Percentiles rank a stretch among this genome's conserved stretches.
Conservation (phyloP, 2,113 vertebrate genomes). For the Mobula hypostoma region DNA sequence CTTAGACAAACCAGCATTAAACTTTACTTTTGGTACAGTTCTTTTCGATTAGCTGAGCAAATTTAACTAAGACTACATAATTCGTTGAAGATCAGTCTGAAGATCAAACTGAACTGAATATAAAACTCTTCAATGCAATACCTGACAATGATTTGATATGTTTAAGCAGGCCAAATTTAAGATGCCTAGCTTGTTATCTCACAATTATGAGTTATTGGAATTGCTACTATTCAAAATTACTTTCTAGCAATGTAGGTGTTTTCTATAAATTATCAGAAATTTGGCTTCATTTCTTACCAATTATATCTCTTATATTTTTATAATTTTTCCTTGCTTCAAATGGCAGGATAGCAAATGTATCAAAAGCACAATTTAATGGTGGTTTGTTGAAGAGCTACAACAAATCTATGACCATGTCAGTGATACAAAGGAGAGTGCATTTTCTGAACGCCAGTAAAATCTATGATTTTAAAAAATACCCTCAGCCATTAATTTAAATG, state of each 20-base stretch:
- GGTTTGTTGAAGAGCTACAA: not conserved
- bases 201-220: not conserved
- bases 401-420: not conserved
- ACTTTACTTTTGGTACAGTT: not conserved
- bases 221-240: not conserved
- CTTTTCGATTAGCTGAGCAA: no score
- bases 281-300: not conserved
- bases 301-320: no score
- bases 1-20: no score
- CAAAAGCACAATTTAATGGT: not conserved
- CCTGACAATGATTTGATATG: not conserved
- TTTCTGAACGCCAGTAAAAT: not conserved
- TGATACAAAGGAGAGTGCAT: not conserved
- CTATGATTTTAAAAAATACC: not conserved
- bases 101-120: not conserved
- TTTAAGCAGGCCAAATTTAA: not conserved
- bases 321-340: no score
- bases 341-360: not conserved
- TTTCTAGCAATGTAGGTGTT: no score
- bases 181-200: not conserved
- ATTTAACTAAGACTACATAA: not conserved
- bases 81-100: not conserved
- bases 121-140: not conserved
- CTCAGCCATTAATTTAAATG: not conserved
- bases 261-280: not conserved